A percentile compares a stretch with the other conserved stretches of the same genome.
Conservation (phyloP, 2,113 vertebrate genomes). For the Smithornis capensis region DNA sequence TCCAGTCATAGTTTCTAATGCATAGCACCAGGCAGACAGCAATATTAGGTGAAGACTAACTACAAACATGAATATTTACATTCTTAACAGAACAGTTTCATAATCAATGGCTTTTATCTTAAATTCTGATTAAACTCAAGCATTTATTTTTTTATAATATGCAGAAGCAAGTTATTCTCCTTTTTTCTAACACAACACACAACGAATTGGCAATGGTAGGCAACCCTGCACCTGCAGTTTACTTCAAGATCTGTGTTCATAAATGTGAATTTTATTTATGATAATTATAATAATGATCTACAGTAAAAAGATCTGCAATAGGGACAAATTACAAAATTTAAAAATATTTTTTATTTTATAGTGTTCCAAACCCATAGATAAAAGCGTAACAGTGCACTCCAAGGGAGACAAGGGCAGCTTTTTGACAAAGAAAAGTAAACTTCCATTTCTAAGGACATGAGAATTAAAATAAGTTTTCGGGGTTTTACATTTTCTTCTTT, state of each 20-base stretch:
- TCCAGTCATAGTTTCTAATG: neutral
- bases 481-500: neutral
- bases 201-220: conserved; percentile 64
- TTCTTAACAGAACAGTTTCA: neutral
- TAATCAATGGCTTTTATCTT: conserved; percentile 47
- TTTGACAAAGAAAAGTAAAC: conserved; percentile 30
- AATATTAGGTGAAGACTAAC: neutral
- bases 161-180: conserved; percentile 46
- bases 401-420: conserved; percentile 28
- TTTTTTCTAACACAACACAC: conserved; percentile 56
- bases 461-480: neutral
- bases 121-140: conserved; percentile 50
- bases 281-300: conserved; percentile 66
- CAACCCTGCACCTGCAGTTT: conserved; percentile 70
- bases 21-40: neutral
- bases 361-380: conserved; percentile 41
- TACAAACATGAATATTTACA: conserved; percentile 25
- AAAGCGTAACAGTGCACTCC: conserved; percentile 28
- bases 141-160: conserved; percentile 44
- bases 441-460: neutral
- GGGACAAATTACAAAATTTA: conserved; percentile 50
- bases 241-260: conserved; percentile 67
- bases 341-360: conserved; percentile 60
- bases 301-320: conserved; percentile 53
- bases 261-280: conserved; percentile 74